Evolutionary conservation across 2,797 vertebrate species (phyloP), one percentile per base, ranked within the genome.

Genomic region (Anguilla obscura): DNA sequence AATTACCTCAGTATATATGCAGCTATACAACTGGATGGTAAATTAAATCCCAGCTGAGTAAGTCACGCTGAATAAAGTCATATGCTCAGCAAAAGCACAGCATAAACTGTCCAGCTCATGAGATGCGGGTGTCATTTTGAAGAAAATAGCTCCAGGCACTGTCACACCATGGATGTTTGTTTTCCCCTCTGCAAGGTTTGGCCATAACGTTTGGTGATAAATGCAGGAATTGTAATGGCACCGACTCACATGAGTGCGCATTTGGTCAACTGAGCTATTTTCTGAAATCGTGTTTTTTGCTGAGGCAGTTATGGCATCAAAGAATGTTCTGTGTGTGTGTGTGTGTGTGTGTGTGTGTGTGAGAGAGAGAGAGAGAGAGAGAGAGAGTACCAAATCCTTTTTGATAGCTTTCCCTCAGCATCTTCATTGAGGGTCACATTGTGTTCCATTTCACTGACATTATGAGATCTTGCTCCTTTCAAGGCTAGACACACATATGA

Each of bases 151-250:
- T 82, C 45, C 40, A n/a, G 79, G 45, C 79, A 50, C 79, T n/a
- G 45, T 82, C 24, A 40, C 33, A 79, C 74, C 18, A 16, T 79
- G 5, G 21, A 79, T 21, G 16, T 9, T 16, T 36, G 1, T 30
- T 74, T 69, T 30, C 8, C 27, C 10, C 69, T 74, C 30, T 33
- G 30, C 4, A n/a, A 69, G 63, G 30, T 74, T 74, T 6, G 69
- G 27, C 27, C 18, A 36, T 69, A 69, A 30, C 27, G 16, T 69
- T 69, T n/a, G 18, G 24, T 7, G 63, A 66, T 66, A 24, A 7
- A 56, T 56, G 54, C 56, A 58, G 6, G 63, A 69, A 69, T 69
- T 69, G n/a, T 74, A 74, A 74, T 74, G 69, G 69, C 27, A 74
- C 69, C 18, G 69, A 74, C 30, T n/a, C 69, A 45, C 36, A 8